Conservation (phyloP, 2,113 vertebrate genomes). For the Rhabdornis inornatus region DNA sequence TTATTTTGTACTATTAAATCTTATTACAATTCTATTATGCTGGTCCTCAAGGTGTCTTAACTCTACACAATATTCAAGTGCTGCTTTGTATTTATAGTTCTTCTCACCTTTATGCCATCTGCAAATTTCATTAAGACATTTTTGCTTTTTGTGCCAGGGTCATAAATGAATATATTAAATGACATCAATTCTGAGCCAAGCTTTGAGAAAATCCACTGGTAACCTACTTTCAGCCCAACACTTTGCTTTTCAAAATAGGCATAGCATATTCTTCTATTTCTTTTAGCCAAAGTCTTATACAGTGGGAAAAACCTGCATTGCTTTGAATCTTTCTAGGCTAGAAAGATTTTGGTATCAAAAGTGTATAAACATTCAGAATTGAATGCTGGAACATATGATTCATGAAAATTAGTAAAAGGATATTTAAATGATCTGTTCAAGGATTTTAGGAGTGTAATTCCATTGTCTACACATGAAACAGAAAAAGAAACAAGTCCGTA, state of each 20-base stretch:
- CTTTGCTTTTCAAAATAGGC: not conserved
- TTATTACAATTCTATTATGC: not conserved
- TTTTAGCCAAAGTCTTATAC: not conserved
- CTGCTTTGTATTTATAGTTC: slow-evolving; percentile 3
- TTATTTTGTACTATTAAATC: slow-evolving; percentile 24
- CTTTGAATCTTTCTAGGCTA: not conserved
- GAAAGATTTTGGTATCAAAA: not conserved
- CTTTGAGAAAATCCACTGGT: not conserved
- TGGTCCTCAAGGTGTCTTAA: slow-evolving; percentile 1
- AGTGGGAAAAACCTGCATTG: not conserved
- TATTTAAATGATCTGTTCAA: not conserved
- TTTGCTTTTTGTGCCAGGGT: not conserved
- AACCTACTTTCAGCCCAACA: not conserved
- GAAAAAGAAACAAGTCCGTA: not conserved
- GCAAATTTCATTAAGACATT: slow-evolving; percentile 32
- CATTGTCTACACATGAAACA: not conserved
- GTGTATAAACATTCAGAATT: not conserved
- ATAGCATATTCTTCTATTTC: not conserved
- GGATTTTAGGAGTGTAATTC: not conserved
- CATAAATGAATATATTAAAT: not conserved
- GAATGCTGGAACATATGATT: not conserved
- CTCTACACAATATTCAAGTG: not conserved
- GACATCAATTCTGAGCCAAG: not conserved
- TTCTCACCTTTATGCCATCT: not conserved
- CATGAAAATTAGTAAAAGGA: not conserved